Evolutionary conservation across 2,797 vertebrate genomes (phyloP), one percentile per base, ranked within the genome.

Genomic region (Hipposideros larvatus): DNA sequence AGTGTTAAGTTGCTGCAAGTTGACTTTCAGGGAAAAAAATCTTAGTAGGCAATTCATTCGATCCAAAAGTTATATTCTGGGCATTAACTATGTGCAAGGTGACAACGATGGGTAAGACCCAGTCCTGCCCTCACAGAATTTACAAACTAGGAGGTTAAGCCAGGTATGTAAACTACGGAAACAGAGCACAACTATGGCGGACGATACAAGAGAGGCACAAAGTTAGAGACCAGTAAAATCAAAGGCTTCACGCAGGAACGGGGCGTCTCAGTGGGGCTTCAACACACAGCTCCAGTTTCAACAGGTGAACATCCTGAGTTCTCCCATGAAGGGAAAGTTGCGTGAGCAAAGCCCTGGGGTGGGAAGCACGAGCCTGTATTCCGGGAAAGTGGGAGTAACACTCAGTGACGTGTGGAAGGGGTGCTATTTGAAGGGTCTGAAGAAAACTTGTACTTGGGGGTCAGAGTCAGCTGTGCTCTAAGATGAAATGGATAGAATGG

Each of bases 1-100:
- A 79, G 48, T 10, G 11, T 85, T 31, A 87, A 77, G 43, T 91
- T 82, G 66, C 79, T 48, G 28, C 24, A 95, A 89, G 66, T 74
- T 82, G 77, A 46, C 66, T 53, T 94, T 82, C 78, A 65, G 63
- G 80, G 74, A 82, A 34, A 83, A 90, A 93, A 91, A 55, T 15
- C 68, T 41, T 11, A 24, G 34, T 57, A 37, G 59, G 75, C 66
- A 79, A 31, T 14, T 71, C 46, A 77, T 74, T 77, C 43, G 51
- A 71, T 82, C 75, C 41, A 37, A 41, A 88, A 91, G 66, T 57
- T 79, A 77, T 34, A 91, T 59, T 57, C 48, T 83, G 48, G 68
- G 21, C 41, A 90, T 77, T 51, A 19, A 82, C 37, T 53, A 74
- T 2, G 24, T 57, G 19, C 73, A 88, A 65, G 5, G 28, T 66